phyloP scores from a whole-genome alignment of 1,140 invertebrate species.

The Euura lappo region DNA sequence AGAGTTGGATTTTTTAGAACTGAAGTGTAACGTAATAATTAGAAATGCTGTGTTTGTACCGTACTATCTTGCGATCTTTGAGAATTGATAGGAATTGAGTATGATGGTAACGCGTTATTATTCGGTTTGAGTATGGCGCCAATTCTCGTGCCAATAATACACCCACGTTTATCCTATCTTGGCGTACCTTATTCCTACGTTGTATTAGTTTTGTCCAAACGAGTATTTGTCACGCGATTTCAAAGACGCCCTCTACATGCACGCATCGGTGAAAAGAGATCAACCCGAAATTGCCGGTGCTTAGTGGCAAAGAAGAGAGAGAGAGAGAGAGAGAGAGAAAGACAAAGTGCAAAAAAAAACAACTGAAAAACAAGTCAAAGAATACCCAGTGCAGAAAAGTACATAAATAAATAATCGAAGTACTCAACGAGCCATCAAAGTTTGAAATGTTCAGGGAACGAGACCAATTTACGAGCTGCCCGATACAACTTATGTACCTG shows the following conservation, averaged over 20 bases:
- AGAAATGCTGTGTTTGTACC: too few relatives aligned
- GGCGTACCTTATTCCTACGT: too few relatives aligned
- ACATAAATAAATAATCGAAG: neutral
- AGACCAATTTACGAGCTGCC: neutral
- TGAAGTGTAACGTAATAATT: too few relatives aligned
- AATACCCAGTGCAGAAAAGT: neutral
- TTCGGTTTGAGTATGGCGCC: neutral
- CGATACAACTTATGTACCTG: neutral
- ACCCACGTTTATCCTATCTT: neutral
- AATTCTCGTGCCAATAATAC: slow-evolving; percentile 1
- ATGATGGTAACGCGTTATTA: too few relatives aligned
- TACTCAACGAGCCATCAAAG: neutral
- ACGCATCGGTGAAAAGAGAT: neutral
- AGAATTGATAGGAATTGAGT: too few relatives aligned
- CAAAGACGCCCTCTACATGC: neutral
- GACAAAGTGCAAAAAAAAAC: neutral
- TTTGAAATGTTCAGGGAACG: neutral
- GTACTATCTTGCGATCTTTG: too few relatives aligned
- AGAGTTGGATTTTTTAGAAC: too few relatives aligned
- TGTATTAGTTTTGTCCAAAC: slow-evolving; percentile 8
- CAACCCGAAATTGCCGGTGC: neutral
- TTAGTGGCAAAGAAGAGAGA: neutral
- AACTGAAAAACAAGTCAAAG: too few relatives aligned
- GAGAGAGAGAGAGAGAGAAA: neutral
- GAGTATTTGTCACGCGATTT: neutral